Conservation (phyloP, 2,113 vertebrate genomes). For the Anhinga rufa region DNA sequence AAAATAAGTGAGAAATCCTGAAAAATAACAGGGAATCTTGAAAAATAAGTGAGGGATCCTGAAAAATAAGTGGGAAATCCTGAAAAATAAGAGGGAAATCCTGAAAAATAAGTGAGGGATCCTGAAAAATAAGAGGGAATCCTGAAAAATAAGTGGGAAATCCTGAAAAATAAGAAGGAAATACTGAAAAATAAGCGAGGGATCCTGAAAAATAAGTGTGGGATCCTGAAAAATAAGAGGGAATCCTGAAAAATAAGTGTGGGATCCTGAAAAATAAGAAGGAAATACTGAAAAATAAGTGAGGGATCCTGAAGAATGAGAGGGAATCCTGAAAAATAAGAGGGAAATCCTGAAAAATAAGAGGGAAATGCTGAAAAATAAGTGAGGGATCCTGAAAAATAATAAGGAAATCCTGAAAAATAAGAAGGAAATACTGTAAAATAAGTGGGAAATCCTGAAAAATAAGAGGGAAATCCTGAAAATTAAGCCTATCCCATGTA, state of each 20-base stretch:
- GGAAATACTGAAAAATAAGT: too few relatives aligned
- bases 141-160: neutral
- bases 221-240: neutral
- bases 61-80: neutral
- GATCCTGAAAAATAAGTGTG: too few relatives aligned
- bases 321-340: neutral
- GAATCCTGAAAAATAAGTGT: neutral
- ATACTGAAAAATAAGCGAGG: neutral
- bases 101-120: neutral
- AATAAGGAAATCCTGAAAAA: neutral
- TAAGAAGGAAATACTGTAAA: neutral
- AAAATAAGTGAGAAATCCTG: neutral
- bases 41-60: neutral
- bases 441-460: neutral
- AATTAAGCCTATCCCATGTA: neutral
- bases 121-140: neutral
- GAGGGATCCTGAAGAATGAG: neutral
- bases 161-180: neutral
- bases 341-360: too few relatives aligned
- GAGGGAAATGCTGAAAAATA: neutral
- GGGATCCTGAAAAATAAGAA: too few relatives aligned
- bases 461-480: neutral
- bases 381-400: neutral
- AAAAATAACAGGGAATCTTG: neutral
- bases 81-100: too few relatives aligned